These are phyloP conservation scores for Chromis chromis DNA, from an alignment of 2,797 vertebrate genomes.

Conservation along the genomic window DNA sequence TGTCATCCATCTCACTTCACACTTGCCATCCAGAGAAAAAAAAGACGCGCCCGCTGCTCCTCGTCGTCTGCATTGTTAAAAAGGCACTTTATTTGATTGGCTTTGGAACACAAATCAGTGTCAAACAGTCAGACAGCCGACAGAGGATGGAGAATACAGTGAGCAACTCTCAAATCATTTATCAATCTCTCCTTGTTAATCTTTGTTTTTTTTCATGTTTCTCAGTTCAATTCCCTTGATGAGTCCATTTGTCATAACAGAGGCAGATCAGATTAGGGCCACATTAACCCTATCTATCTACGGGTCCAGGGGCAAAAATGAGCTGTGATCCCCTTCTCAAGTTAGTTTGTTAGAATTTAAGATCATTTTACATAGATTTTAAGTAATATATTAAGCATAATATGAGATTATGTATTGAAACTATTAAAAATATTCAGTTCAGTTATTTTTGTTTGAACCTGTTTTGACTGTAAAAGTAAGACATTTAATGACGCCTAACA, in stretches of 20 bases:
- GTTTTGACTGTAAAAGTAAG: too few relatives aligned
- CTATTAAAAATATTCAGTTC: too few relatives aligned
- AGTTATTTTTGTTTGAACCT: too few relatives aligned
- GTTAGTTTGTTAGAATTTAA: too few relatives aligned
- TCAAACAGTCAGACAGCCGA: constrained; percentile 26
- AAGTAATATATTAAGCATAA: too few relatives aligned
- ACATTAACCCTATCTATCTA: neutral
- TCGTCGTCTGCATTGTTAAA: constrained; percentile 44
- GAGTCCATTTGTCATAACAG: neutral
- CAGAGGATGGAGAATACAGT: neutral
- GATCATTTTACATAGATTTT: too few relatives aligned
- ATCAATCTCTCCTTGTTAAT: constrained; percentile 48
- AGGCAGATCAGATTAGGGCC: neutral
- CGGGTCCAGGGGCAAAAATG: neutral
- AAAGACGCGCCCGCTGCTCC: constrained; percentile 41
- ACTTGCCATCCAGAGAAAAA: constrained; percentile 61
- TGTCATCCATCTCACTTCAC: constrained; percentile 64
- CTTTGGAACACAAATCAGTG: constrained; percentile 57
- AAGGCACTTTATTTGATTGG: constrained; percentile 58
- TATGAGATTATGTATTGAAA: too few relatives aligned
- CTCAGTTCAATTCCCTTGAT: constrained; percentile 8
- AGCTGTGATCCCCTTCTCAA: too few relatives aligned
- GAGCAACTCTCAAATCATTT: constrained; percentile 27
- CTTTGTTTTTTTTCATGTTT: constrained; percentile 14
- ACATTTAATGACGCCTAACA: too few relatives aligned